Conservation (phyloP, 2,113 vertebrate genomes). For the Coracopsis vasa region DNA sequence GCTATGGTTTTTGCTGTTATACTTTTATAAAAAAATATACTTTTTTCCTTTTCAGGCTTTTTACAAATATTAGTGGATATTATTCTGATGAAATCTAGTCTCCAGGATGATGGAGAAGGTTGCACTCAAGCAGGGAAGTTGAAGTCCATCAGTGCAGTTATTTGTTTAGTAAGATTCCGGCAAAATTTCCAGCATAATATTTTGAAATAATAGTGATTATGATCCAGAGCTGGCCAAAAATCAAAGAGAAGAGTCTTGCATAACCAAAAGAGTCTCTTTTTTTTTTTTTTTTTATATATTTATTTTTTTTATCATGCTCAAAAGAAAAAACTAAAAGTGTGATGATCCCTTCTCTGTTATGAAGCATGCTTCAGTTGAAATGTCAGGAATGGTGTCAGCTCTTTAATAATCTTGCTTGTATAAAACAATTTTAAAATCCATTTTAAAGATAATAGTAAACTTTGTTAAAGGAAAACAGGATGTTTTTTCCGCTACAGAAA, state of each 20-base stretch:
- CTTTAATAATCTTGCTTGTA: not conserved
- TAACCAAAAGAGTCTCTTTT: not conserved
- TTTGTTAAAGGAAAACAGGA: not conserved
- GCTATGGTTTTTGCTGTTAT: not conserved
- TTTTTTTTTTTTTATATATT: not conserved
- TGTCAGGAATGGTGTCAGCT: not conserved
- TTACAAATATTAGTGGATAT: not conserved
- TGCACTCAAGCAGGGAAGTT: not conserved
- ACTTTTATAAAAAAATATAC: not conserved
- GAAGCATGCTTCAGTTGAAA: not conserved
- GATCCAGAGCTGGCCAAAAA: constrained; percentile 3
- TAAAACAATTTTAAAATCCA: not conserved
- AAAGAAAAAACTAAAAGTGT: rapidly evolving
- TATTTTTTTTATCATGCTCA: not conserved
- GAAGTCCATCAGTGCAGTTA: not conserved
- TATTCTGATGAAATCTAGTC: not conserved
- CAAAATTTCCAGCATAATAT: constrained; percentile 13
- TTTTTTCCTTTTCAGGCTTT: not conserved
- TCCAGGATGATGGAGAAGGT: not conserved
- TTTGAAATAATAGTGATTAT: constrained; percentile 26
- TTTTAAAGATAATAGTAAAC: not conserved
- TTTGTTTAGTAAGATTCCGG: not conserved
- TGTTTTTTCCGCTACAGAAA: not conserved
- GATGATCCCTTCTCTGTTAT: not conserved
- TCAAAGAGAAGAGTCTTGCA: not conserved